Evolutionary conservation across 2,888 invertebrate species (phyloP).

Genomic region (Cephalotes varians): DNA sequence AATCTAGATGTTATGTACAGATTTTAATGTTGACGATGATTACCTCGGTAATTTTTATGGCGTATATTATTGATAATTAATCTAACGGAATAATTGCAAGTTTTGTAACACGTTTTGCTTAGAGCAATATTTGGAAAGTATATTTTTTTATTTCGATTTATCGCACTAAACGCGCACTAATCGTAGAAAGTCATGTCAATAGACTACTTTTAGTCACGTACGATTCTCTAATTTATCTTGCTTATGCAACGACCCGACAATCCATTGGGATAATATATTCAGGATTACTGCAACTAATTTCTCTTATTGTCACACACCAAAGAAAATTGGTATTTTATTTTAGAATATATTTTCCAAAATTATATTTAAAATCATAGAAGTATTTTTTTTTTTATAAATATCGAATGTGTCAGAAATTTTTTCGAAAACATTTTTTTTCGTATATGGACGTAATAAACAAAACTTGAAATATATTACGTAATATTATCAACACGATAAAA

Average conservation of each 20-base stretch:
- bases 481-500: too few relatives aligned
- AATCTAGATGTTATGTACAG: background rate
- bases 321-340: background rate
- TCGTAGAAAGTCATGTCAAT: background rate
- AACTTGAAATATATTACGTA: background rate
- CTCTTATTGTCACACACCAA: conserved; percentile 7
- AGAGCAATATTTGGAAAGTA: background rate
- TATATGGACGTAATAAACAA: background rate
- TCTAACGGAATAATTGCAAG: conserved; percentile 9
- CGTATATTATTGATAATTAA: conserved; percentile 1
- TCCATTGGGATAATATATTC: background rate
- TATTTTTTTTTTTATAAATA: background rate
- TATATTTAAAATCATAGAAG: background rate
- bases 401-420: background rate
- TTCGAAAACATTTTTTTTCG: background rate
- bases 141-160: background rate
- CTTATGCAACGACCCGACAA: conserved; percentile 7
- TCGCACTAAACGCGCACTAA: background rate
- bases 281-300: conserved; percentile 5
- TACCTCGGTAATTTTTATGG: conserved; percentile 12
- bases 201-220: background rate
- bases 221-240: conserved; percentile 16
- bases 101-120: background rate
- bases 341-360: background rate
- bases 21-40: conserved; percentile 10